Conservation (phyloP, 2,888 invertebrate species). For the Chalcosyrphus nemorum region DNA sequence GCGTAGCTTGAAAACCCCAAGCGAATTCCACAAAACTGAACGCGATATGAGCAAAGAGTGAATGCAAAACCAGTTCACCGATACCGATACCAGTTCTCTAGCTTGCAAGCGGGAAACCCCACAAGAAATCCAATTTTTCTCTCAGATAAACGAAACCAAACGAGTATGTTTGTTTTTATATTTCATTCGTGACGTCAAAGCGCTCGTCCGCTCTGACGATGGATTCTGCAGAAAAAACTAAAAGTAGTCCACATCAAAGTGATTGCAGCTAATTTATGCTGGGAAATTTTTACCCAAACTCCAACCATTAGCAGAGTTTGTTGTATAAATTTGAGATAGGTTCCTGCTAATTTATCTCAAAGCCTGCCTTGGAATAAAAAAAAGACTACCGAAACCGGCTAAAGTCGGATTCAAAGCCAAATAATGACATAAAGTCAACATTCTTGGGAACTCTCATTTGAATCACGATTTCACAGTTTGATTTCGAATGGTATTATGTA, state of each 20-base stretch:
- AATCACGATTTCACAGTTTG: constrained; percentile 49
- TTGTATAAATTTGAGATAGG: not conserved
- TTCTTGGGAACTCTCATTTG: constrained; percentile 3
- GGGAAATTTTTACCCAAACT: constrained; percentile 4
- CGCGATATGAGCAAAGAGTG: not conserved
- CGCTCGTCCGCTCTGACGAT: not conserved
- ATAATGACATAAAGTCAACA: constrained; percentile 14
- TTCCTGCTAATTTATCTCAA: constrained; percentile 15
- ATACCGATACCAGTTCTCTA: not conserved
- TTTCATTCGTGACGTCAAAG: constrained; percentile 2
- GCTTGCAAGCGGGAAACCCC: constrained; percentile 29
- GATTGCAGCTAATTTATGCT: constrained; percentile 10
- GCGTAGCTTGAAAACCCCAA: not conserved
- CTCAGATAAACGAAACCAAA: not conserved
- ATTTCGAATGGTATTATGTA: not conserved
- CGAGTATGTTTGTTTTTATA: too few species aligned
- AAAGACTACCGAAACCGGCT: not conserved
- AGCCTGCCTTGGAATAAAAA: constrained; percentile 6
- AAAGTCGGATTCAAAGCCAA: not conserved
- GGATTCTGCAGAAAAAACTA: too few species aligned
- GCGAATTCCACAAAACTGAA: constrained; percentile 6
- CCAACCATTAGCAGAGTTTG: constrained; percentile 19
- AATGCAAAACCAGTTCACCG: constrained; percentile 14
- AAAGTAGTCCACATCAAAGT: not conserved
- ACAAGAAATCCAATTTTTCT: not conserved